Conservation (phyloP, 2,113 vertebrate species). For the Chascanopsetta lugubris region DNA sequence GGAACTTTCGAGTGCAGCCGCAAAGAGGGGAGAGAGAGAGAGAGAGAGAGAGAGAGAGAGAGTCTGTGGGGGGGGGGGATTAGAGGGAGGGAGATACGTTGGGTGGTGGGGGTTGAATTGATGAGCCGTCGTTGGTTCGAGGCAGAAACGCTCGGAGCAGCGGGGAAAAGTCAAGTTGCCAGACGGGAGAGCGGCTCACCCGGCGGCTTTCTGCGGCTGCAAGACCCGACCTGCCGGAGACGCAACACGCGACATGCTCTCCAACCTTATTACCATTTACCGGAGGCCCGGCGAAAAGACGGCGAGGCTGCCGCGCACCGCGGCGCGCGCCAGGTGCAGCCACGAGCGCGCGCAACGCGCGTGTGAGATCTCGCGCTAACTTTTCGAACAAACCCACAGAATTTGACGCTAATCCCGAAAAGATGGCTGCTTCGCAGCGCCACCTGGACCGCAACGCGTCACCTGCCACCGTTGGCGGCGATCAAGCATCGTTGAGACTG, state of each 20-base stretch:
- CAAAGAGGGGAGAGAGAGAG: constrained; percentile 62
- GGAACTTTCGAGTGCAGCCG: constrained; percentile 77
- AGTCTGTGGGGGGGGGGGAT: constrained; percentile 39
- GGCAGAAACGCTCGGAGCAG: constrained; percentile 36
- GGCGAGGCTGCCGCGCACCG: constrained; percentile 8
- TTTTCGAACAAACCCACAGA: no score
- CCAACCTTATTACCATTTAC: constrained; percentile 29
- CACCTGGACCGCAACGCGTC: no score
- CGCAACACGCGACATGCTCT: constrained; percentile 8
- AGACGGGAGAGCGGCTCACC: constrained; percentile 10
- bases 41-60: constrained; percentile 52
- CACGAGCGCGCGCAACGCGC: no score
- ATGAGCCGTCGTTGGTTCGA: constrained; percentile 46
- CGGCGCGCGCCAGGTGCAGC: constrained; percentile 58
- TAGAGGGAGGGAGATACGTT: constrained; percentile 49
- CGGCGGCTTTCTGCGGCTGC: constrained; percentile 13
- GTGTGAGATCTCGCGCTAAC: neutral
- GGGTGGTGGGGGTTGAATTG: constrained; percentile 40
- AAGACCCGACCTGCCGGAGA: constrained; percentile 42
- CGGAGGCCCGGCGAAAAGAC: neutral
- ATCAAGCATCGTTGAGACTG: no score
- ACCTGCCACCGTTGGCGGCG: no score
- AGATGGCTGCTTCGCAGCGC: no score
- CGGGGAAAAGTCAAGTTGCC: constrained; percentile 37
- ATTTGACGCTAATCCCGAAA: no score